These are phyloP conservation scores for Seira musarum DNA, from an alignment of 2,888 invertebrate genomes.

Conservation along the genomic window DNA sequence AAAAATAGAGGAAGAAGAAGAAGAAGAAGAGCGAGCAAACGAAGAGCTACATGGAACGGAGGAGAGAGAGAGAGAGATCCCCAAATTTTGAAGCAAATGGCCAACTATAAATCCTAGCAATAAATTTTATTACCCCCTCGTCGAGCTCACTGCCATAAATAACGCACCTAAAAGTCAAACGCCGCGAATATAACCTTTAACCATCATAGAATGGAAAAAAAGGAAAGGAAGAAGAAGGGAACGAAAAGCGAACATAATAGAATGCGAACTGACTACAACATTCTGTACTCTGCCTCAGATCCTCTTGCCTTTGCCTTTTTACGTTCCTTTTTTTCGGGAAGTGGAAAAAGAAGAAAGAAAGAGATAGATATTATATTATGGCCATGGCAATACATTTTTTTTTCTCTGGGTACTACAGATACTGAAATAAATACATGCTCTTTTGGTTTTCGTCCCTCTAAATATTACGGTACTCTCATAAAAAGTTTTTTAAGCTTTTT, in stretches of 20 bases:
- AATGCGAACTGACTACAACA: slow-evolving; percentile 51
- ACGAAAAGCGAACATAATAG: slow-evolving; percentile 51
- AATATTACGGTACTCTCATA: background rate
- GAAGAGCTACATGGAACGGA: slow-evolving; percentile 23
- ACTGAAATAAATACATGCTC: too few species aligned
- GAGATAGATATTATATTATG: slow-evolving; percentile 8
- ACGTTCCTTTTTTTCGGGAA: slow-evolving; percentile 25
- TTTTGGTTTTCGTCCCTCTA: too few species aligned
- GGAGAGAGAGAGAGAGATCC: slow-evolving; percentile 59
- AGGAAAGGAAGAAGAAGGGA: slow-evolving; percentile 34
- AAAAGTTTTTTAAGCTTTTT: background rate
- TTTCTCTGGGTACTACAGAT: slow-evolving; percentile 50
- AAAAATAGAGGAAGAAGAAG: background rate
- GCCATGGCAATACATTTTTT: slow-evolving; percentile 32
- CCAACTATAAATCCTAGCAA: slow-evolving; percentile 70
- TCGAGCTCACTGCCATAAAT: slow-evolving; percentile 70
- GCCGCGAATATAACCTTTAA: slow-evolving; percentile 69
- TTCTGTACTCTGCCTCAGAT: slow-evolving; percentile 37
- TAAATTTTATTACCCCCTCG: slow-evolving; percentile 70
- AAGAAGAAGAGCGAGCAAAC: too few species aligned
- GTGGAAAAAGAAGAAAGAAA: slow-evolving; percentile 12
- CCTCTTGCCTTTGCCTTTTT: slow-evolving; percentile 42
- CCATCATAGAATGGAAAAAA: slow-evolving; percentile 53
- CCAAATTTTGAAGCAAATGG: slow-evolving; percentile 70
- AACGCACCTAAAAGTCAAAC: slow-evolving; percentile 70